Base-by-base conservation (phyloP, 30 jellyfish, hydroid and myxozoan species). In the Hydra vulgaris region DNA sequence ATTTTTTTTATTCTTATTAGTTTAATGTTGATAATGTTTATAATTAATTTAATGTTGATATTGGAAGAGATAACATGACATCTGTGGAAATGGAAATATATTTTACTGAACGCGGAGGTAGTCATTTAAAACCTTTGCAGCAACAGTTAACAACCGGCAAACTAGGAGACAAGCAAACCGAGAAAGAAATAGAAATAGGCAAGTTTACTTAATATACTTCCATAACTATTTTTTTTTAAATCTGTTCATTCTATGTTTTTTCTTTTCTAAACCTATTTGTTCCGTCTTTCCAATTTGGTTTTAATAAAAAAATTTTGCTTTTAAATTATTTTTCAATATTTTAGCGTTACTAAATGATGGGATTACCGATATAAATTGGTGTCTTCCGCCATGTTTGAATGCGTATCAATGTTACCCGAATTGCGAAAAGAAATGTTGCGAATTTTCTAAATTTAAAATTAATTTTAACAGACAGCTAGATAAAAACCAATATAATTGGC, bases 401-500 rank as follows among this genome's bases (percentile, higher is more conserved):
- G 81, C 85, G 8, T 78, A 78, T 69, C 53, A 78, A 78, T 78
- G 85, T 69, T 78, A 24, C 67, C 85, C 85, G 0, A 17, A 21
- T 23, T 78, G 85, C 23, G 85, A 53, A 16, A 25, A 54, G 19
- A 0, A 54, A 17, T 78, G 85, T 54, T 78, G 85, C 21, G 78
- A 23, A 7, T 73, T 23, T 7, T 66, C 12, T 7, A 8, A 4
- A 7, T 18, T 1, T 25, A 73, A 68, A 68, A 15, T 68, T 20
- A 16, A 68, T 15, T 23, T 1, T 8, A 68, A 68, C 75, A 68
- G 26, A 8, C 75, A 68, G 27, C 75, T 68, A 68, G 7, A 68
- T 68, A 16, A 4, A 68, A 40, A 40, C 61, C 61, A 40, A 40
- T 40, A 40, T 40, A 12, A 12, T 40, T 3, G 12, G 5, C 5